These are phyloP conservation scores for Eudyptes chrysolophus DNA, from an alignment of 2,113 vertebrate genomes.

Conservation along the genomic window DNA sequence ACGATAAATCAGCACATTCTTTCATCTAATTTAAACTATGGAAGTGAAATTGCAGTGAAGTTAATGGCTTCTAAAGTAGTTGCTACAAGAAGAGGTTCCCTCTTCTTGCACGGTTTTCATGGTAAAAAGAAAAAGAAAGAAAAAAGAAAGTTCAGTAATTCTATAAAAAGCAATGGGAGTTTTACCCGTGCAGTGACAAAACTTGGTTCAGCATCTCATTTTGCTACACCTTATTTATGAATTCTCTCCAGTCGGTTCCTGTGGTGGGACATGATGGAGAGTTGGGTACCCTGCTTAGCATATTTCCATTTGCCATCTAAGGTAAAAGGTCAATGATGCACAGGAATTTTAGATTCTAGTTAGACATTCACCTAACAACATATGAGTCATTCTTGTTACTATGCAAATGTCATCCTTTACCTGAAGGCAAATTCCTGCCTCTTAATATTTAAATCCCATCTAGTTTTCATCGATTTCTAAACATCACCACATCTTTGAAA, in stretches of 20 bases:
- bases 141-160: background rate
- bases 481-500: constrained; percentile 50
- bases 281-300: constrained; percentile 21
- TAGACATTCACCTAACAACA: constrained; percentile 66
- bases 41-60: background rate
- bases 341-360: constrained; percentile 63
- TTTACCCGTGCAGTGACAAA: background rate
- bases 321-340: constrained; percentile 30
- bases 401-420: constrained; percentile 75
- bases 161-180: background rate
- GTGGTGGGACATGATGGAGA: background rate
- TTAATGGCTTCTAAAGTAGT: background rate
- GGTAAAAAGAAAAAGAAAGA: background rate
- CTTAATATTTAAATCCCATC: constrained; percentile 76
- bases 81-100: background rate
- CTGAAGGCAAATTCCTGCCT: constrained; percentile 68
- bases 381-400: constrained; percentile 68
- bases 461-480: constrained; percentile 63
- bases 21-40: background rate
- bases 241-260: background rate
- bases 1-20: background rate
- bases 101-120: background rate
- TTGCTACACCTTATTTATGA: constrained; percentile 29
- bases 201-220: constrained; percentile 50
- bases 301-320: constrained; percentile 45